phyloP scores from a whole-genome alignment of 1,140 invertebrate genomes.

The Pantala flavescens region DNA sequence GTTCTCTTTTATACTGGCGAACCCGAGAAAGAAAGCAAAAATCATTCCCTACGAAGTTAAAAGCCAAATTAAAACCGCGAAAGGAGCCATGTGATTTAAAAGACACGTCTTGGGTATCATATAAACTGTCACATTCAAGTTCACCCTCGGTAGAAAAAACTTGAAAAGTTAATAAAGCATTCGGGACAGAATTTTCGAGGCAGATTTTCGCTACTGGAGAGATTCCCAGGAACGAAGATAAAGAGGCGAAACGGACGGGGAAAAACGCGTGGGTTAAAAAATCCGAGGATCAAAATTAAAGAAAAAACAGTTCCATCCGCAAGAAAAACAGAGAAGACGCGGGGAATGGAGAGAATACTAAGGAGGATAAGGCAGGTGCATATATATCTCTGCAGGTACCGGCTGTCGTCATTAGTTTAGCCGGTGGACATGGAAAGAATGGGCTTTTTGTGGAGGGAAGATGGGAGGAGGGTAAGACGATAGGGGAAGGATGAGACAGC shows the following conservation, averaged over 20 bases:
- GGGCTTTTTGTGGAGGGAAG: not conserved
- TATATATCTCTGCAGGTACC: constrained; percentile 9
- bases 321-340: not conserved
- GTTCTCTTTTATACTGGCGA: too few species aligned
- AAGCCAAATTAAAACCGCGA: too few species aligned
- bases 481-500: not conserved
- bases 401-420: constrained; percentile 5
- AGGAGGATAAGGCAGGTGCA: not conserved
- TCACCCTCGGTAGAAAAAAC: not conserved
- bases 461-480: not conserved
- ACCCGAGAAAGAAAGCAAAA: too few species aligned
- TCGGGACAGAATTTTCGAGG: not conserved
- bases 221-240: not conserved
- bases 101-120: too few species aligned
- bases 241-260: not conserved
- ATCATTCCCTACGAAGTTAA: too few species aligned
- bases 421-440: not conserved
- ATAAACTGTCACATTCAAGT: too few species aligned
- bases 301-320: not conserved
- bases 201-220: not conserved
- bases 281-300: not conserved
- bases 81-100: too few species aligned
- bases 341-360: not conserved
- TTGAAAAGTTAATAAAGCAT: not conserved
- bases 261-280: not conserved